Evolutionary conservation across 2,888 invertebrate species (phyloP), one percentile per base, ranked within the genome.

Genomic region (Rosalia funebris): DNA sequence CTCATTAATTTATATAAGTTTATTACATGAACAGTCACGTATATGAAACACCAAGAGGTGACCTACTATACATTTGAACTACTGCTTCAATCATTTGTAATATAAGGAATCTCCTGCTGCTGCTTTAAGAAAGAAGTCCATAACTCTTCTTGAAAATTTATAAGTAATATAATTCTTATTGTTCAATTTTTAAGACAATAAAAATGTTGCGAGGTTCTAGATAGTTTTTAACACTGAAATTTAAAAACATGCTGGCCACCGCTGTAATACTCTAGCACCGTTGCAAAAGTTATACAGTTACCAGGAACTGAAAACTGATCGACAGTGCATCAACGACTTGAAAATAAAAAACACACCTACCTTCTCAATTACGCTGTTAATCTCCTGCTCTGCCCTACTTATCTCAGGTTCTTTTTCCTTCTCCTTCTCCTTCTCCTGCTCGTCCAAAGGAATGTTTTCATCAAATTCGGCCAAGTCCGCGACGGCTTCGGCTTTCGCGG

Each of bases 391-490:
- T 1, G 90, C 91, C 78, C 87, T 89, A 76, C 90, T 90, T 65
- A 90, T 81, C 76, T 89, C 89, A 0, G 83, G 81, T 47, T 73
- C 71, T 17, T 58, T 65, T 37, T 70, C 71, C 31, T 85, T 34
- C 14, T 83, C 84, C 31, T 85, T 34, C 14, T 83, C 84, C 32
- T 84, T 84, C 1, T 83, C 83, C 62, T 85, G 86, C 56, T 92
- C 92, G 58, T 92, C 92, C 68, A 95, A 85, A 42, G 96, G 96
- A 82, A 95, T 92, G 74, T 89, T 92, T 83, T 98, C 97, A 83
- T 97, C 97, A 83, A 97, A 97, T 83, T 97, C 97, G 0, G 94
- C 96, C 68, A 96, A 85, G 81, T 95, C 95, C 10, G 92, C 92
- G 64, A 91, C 90, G 34, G 90, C 93, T 83, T 98, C 97, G 2